phyloP scores from a whole-genome alignment of 2,797 vertebrate genomes.

The Tenualosa ilisha region DNA sequence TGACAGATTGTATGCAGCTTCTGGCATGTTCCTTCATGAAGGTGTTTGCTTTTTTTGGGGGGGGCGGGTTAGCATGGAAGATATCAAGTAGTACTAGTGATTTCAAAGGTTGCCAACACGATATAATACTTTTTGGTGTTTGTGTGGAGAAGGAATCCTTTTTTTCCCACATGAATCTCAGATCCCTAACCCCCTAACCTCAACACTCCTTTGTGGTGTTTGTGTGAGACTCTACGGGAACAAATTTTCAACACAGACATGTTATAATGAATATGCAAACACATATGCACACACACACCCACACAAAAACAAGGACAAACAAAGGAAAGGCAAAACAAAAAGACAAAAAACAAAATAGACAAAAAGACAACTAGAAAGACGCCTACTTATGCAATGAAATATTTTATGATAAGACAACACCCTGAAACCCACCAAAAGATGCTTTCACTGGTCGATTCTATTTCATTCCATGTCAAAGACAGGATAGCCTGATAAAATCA shows the following conservation, averaged over 20 bases:
- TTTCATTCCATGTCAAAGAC: not conserved
- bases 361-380: too few species aligned
- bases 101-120: not conserved
- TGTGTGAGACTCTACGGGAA: not conserved
- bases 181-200: too few species aligned
- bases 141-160: too few species aligned
- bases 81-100: not conserved
- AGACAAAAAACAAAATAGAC: too few species aligned
- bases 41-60: not conserved
- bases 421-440: not conserved
- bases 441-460: not conserved
- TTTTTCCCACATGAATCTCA: too few species aligned
- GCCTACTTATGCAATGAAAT: not conserved
- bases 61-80: too few species aligned
- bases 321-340: not conserved
- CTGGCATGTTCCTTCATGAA: not conserved
- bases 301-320: not conserved
- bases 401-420: not conserved
- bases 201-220: not conserved
- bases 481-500: not conserved
- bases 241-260: not conserved
- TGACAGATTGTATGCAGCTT: not conserved
- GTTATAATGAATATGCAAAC: not conserved
- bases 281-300: not conserved
- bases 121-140: not conserved